Evolutionary conservation across 2,888 invertebrate genomes (phyloP), one percentile per base, ranked within the genome.

Genomic region (Sminthurinus aureus): DNA sequence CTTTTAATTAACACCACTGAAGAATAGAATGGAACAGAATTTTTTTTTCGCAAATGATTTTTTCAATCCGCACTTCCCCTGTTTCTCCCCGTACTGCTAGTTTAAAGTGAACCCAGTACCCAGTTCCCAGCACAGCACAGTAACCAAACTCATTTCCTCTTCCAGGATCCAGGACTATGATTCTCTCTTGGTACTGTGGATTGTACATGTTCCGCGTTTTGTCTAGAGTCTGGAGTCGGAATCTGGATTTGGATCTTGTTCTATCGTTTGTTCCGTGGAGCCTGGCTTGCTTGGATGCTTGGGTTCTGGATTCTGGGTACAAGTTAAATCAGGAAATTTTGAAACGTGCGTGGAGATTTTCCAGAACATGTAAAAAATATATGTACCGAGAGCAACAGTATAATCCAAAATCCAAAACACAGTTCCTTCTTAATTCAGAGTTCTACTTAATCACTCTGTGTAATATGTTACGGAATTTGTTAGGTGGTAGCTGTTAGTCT

Each of bases 1-100:
- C 85, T 85, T 87, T 87, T 87, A 87, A 87, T 87, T 87, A 87
- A 85, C 87, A 85, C 84, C 83, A 85, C 84, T 71, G 75, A 81
- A 85, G 81, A 85, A 83, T 84, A 78, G 82, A 83, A 81, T 73
- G 84, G 86, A 85, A 84, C 83, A 84, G 84, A 85, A 86, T 84
- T 58, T 58, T 58, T 58, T 58, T 58, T 79, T 84, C 73, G 78
- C 84, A 81, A 81, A 83, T 83, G 79, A 58, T 58, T 58, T 58
- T 58, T 58, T 58, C 58, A 18, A 58, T 58, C 79, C 82, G 71
- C 78, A 81, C 81, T 83, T 84, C 83, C 82, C 82, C 78, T 82
- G 66, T 74, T 71, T 67, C 84, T 82, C 82, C 82, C 81, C 79
- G 79, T 58, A 74, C 74, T 79, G 64, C 79, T 74, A 81, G 81